Evolutionary conservation across 2,888 invertebrate genomes (phyloP).

Genomic region (Drosophila hamatofila): DNA sequence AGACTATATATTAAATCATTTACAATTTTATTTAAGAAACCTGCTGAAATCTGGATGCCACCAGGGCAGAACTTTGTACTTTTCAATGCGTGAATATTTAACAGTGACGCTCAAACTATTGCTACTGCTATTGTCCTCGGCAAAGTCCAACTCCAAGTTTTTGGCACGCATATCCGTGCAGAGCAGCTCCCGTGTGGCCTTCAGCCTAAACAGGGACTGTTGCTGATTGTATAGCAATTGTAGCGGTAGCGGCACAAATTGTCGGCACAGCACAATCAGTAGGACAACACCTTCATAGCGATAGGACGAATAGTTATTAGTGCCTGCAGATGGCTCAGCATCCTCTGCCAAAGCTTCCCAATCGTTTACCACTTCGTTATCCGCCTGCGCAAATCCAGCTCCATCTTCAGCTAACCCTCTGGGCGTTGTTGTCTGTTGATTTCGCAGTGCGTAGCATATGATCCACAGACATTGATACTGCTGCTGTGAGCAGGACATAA

Average conservation of each 20-base stretch:
- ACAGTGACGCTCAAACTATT: constrained; percentile 80
- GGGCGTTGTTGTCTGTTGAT: constrained; percentile 72
- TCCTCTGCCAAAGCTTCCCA: constrained; percentile 76
- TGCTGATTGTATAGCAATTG: constrained; percentile 68
- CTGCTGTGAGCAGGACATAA: constrained; percentile 70
- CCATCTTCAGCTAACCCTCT: not conserved
- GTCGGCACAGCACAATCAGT: constrained; percentile 84
- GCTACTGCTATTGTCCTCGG: constrained; percentile 81
- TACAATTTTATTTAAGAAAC: constrained; percentile 60
- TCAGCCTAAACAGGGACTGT: constrained; percentile 67
- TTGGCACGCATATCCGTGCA: constrained; percentile 86
- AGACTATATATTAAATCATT: not conserved
- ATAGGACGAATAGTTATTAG: constrained; percentile 1
- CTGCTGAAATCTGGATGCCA: constrained; percentile 87
- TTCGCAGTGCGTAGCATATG: constrained; percentile 84
- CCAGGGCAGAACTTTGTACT: constrained; percentile 88
- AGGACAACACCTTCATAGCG: constrained; percentile 87
- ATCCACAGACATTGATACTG: constrained; percentile 73
- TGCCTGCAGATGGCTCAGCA: constrained; percentile 9
- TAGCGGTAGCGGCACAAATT: constrained; percentile 78
- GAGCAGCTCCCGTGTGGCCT: constrained; percentile 82
- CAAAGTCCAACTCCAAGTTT: constrained; percentile 87
- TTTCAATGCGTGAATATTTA: constrained; percentile 86
- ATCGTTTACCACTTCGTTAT: constrained; percentile 70
- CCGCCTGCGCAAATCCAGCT: not conserved